These are phyloP conservation scores for Pampusana beccarii DNA, from an alignment of 2,113 vertebrate genomes.

Conservation along the genomic window DNA sequence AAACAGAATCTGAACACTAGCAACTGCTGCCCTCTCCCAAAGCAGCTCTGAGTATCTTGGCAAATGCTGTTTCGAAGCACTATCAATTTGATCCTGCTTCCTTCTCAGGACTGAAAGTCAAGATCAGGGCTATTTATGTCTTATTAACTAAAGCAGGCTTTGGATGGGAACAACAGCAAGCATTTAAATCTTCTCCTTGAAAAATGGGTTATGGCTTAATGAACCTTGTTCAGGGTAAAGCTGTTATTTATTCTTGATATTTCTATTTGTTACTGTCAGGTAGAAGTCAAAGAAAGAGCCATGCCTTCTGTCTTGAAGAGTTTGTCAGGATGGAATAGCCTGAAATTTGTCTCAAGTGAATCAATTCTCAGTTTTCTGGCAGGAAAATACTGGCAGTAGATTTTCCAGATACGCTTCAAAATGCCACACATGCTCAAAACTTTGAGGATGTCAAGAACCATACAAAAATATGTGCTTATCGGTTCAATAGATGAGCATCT, in stretches of 20 bases:
- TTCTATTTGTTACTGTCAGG: conserved; percentile 46
- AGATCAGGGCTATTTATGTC: conserved; percentile 48
- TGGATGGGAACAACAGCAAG: background rate
- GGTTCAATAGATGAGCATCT: conserved; percentile 19
- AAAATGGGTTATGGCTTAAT: conserved; percentile 43
- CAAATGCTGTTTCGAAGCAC: conserved; percentile 43
- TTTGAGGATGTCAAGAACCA: background rate
- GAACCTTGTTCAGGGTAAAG: conserved; percentile 31
- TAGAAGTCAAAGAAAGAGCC: conserved; percentile 37
- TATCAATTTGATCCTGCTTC: conserved; percentile 45
- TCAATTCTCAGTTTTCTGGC: conserved; percentile 15
- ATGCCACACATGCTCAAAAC: conserved; percentile 24
- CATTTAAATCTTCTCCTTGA: conserved; percentile 24
- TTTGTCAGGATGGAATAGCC: conserved; percentile 31
- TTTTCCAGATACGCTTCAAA: conserved; percentile 41
- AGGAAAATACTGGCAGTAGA: conserved; percentile 36
- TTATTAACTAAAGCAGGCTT: conserved; percentile 37
- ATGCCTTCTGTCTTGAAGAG: conserved; percentile 12
- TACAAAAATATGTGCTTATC: conserved; percentile 22
- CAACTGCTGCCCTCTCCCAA: conserved; percentile 20
- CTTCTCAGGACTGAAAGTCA: conserved; percentile 49
- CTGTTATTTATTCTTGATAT: conserved; percentile 56
- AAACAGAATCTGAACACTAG: conserved; percentile 17
- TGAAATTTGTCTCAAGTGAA: conserved; percentile 45
- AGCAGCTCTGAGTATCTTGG: conserved; percentile 47